Base-by-base conservation (phyloP, 2,113 vertebrate genomes). In the Brachypodius melanocephalos region DNA sequence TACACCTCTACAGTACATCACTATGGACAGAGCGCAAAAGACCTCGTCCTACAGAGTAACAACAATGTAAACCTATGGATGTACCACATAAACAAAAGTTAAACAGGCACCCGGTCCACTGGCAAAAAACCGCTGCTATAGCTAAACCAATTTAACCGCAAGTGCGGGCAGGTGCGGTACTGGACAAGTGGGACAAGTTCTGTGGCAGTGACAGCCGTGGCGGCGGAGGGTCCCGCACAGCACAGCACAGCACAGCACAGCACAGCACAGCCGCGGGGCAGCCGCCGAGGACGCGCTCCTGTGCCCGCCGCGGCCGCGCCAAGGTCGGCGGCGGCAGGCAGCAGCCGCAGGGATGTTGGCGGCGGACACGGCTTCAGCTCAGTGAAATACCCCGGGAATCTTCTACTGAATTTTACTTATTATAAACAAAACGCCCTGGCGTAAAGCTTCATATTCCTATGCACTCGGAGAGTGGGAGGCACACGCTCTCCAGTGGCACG, bases 1-100 rank as follows among this genome's bases (percentile, higher is more conserved):
- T 2, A 5, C 5, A 9, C 17, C 9, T 58, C 76, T 13, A 13
- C 20, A 2, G 19, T 2, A 2, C 45, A 28, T 13, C 59, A 2
- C 55, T 5, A 36, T 0, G 9, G 5, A 16, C 2, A n/a, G 14
- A 7, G 2, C 2, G 4, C 24, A 6, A 5, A 58, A 17, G 2
- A 43, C 12, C 48, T 62, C 16, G 12, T 17, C 25, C 57, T 7
- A 16, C 0, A 5, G 34, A 36, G 0, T 0, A 34, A 34, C 28
- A 17, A 8, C 2, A 4, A 12, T 1, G 12, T 29, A 21, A 57
- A 52, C 8, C 59, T 9, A 5, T 0, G 32, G 6, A 4, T 6
- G 16, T 1, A 26, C 5, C 52, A 21, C 57, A 4, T 5, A 14
- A 42, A 29, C 8, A 7, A 4, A 11, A 40, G 54, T 7, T 13